Evolutionary conservation across 2,888 invertebrate species (phyloP).

Genomic region (Tenodera sinensis): DNA sequence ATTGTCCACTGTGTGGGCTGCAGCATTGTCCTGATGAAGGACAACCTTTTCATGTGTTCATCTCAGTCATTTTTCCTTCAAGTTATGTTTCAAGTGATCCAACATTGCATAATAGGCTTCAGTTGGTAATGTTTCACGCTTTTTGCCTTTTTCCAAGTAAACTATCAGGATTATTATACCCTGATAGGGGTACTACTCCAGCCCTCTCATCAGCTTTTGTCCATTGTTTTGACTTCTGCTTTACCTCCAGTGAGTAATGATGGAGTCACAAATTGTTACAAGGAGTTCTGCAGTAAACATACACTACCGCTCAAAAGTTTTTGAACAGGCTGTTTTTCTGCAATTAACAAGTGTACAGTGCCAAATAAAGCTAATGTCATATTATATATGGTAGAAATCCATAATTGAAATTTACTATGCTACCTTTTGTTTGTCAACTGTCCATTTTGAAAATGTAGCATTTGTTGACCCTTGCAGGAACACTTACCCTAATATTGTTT

Average conservation of each 20-base stretch:
- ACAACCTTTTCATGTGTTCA: background rate
- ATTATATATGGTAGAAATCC: too few species aligned
- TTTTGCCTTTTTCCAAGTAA: background rate
- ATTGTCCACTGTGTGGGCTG: background rate
- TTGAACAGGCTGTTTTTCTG: too few species aligned
- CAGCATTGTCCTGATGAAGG: background rate
- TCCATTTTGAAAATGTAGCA: too few species aligned
- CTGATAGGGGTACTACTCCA: background rate
- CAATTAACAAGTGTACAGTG: too few species aligned
- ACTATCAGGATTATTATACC: background rate
- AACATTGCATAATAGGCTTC: background rate
- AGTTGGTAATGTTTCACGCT: background rate
- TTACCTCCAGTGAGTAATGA: background rate
- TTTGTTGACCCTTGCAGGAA: too few species aligned
- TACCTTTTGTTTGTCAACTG: too few species aligned
- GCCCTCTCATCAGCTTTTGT: background rate
- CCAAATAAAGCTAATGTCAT: too few species aligned
- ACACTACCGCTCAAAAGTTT: too few species aligned
- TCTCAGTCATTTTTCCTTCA: background rate
- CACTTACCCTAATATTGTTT: too few species aligned
- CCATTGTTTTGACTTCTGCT: background rate
- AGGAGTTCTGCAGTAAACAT: background rate
- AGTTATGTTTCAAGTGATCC: background rate
- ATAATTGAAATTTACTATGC: too few species aligned
- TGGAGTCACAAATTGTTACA: background rate